Evolutionary conservation across 2,888 invertebrate species (phyloP).

Genomic region (Drosophila conformis): DNA sequence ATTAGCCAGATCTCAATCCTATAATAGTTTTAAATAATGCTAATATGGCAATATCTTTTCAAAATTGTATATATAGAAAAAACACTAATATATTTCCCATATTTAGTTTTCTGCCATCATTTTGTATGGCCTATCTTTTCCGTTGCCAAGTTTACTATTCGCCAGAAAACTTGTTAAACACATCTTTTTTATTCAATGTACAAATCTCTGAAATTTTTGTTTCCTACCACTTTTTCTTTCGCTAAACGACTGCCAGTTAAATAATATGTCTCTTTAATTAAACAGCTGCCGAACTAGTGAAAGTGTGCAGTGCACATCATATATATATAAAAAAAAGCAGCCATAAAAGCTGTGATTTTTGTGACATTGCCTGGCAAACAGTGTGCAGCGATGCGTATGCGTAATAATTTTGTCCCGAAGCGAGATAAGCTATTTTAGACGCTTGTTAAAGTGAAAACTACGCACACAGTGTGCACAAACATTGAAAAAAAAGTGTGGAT

Average conservation of each 20-base stretch:
- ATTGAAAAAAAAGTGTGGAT: neutral
- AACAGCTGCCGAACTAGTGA: slow-evolving; percentile 55
- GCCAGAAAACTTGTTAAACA: neutral
- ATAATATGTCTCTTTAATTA: slow-evolving; percentile 72
- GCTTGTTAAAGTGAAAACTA: slow-evolving; percentile 63
- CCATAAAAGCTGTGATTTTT: slow-evolving; percentile 7
- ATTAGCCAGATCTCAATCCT: neutral
- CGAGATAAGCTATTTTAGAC: slow-evolving; percentile 21
- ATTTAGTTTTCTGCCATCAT: neutral
- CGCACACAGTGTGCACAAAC: slow-evolving; percentile 12
- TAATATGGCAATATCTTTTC: neutral
- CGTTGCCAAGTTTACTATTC: neutral
- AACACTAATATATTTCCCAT: neutral
- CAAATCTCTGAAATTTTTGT: slow-evolving; percentile 16
- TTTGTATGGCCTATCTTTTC: neutral
- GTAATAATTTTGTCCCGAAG: slow-evolving; percentile 65
- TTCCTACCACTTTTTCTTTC: slow-evolving; percentile 42
- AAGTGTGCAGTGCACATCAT: slow-evolving; percentile 55
- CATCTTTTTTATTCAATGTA: neutral
- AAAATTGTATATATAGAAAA: neutral
- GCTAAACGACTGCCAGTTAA: slow-evolving; percentile 58
- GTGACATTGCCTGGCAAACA: slow-evolving; percentile 28
- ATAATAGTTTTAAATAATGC: neutral
- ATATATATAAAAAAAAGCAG: slow-evolving; percentile 16
- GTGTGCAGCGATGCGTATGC: slow-evolving; percentile 71